Evolutionary conservation across 2,113 vertebrate genomes (phyloP), one percentile per base, ranked within the genome.

Genomic region (Bombycilla garrulus): DNA sequence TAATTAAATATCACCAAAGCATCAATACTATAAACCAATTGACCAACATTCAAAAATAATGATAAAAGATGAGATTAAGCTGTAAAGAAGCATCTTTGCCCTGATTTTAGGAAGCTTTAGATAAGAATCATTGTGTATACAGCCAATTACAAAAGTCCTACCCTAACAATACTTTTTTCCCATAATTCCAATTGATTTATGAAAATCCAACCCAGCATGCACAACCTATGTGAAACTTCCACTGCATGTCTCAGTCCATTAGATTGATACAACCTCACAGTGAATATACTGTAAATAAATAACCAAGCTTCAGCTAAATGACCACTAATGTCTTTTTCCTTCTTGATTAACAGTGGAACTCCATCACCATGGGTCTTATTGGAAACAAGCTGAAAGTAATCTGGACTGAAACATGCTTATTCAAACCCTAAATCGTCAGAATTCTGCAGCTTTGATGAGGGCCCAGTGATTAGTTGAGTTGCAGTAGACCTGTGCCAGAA

Each of bases 341-440:
- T 93, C 80, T 91, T 96, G 94, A 97, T 97, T 97, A 97, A 85
- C 84, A 94, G 88, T 77, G 67, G 61, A 73, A 76, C 65, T 94
- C 67, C 62, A 74, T 77, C 76, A 96, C 96, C 96, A 96, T 67
- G 91, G 89, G 80, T 90, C 89, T 96, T 83, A 88, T 45, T 36
- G 92, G 96, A 96, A 97, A 87, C 57, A 93, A 95, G 80, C 56
- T 93, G 81, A 80, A 95, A 90, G 64, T 61, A 96, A 96, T 92
- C 84, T 90, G 31, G 60, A 6, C 77, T 90, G 85, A 95, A 95
- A 90, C 25, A 50, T 53, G 36, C 29, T 69, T 53, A 61, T 91
- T 95, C 76, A 86, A 91, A 53, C 51, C 42, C 65, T 40, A 48
- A 93, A 88, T 88, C 61, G 74, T 72, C 45, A 88, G 51, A 84